These are phyloP conservation scores for Cydia splendana DNA, from an alignment of 1,140 invertebrate genomes.

Conservation along the genomic window DNA sequence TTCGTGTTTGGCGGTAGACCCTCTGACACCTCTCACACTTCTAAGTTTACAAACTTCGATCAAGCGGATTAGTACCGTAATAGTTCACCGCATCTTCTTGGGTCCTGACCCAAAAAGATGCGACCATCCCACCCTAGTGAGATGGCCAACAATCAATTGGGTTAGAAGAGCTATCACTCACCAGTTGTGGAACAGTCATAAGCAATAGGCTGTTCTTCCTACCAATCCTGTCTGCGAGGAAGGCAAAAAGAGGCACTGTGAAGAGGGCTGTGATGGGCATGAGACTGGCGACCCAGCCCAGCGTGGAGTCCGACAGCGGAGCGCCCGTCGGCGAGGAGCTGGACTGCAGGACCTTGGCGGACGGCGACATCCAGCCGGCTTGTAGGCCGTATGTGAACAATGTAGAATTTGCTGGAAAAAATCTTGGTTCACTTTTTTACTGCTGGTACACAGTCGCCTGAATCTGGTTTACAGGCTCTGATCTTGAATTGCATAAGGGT, in stretches of 20 bases:
- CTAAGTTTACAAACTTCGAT: too few relatives aligned
- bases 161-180: conserved; percentile 30
- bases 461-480: too few relatives aligned
- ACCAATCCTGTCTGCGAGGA: conserved; percentile 66
- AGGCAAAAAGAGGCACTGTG: conserved; percentile 50
- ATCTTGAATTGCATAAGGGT: too few relatives aligned
- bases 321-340: conserved; percentile 61
- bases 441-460: too few relatives aligned
- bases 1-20: too few relatives aligned
- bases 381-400: conserved; percentile 75
- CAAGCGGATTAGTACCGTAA: too few relatives aligned
- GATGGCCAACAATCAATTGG: too few relatives aligned
- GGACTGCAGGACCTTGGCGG: conserved; percentile 69
- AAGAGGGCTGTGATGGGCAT: conserved; percentile 63
- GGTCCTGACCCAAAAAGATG: too few relatives aligned
- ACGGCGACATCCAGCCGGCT: conserved; percentile 80
- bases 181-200: conserved; percentile 49
- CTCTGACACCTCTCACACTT: too few relatives aligned
- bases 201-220: conserved; percentile 63
- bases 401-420: conserved; percentile 78
- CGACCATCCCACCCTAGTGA: too few relatives aligned
- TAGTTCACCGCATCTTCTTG: too few relatives aligned
- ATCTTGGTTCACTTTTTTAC: background rate
- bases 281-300: conserved; percentile 75
- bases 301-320: conserved; percentile 69